These are phyloP conservation scores for Heterotis niloticus DNA, from an alignment of 2,113 vertebrate species.

Conservation along the genomic window DNA sequence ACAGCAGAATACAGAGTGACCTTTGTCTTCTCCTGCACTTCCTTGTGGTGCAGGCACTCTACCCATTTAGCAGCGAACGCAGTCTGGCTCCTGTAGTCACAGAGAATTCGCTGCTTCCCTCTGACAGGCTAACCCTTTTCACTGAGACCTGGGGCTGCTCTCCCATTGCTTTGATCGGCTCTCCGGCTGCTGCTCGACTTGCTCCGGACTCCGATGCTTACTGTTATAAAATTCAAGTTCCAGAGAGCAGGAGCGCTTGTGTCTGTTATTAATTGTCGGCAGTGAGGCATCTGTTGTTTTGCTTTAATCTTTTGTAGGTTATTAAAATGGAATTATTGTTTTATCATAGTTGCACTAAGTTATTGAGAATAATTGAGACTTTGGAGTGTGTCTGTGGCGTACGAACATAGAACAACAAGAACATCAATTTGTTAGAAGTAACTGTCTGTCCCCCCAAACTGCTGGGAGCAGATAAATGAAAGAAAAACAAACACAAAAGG, in stretches of 20 bases:
- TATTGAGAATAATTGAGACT: not conserved
- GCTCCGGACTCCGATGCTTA: too few species aligned
- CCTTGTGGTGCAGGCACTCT: too few species aligned
- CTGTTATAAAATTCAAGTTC: too few species aligned
- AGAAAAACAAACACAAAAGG: slow-evolving; percentile 51
- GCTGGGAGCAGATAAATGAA: slow-evolving; percentile 39
- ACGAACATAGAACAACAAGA: not conserved
- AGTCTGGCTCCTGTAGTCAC: too few species aligned
- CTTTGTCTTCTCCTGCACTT: not conserved
- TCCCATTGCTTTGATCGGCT: too few species aligned
- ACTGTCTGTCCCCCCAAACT: not conserved
- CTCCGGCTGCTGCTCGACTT: too few species aligned
- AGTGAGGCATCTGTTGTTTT: not conserved
- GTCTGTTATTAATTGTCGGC: too few species aligned
- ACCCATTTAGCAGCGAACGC: too few species aligned
- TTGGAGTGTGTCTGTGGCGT: not conserved
- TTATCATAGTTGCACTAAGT: not conserved
- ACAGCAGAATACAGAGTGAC: not conserved
- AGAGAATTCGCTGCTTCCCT: too few species aligned
- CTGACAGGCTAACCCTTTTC: too few species aligned
- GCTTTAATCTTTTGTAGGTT: not conserved
- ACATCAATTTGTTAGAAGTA: slow-evolving; percentile 11
- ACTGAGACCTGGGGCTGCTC: too few species aligned
- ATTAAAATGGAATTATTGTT: not conserved
- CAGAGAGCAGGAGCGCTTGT: too few species aligned